These are phyloP conservation scores for Phortica magna DNA, from an alignment of 2,888 invertebrate species.

Conservation along the genomic window DNA sequence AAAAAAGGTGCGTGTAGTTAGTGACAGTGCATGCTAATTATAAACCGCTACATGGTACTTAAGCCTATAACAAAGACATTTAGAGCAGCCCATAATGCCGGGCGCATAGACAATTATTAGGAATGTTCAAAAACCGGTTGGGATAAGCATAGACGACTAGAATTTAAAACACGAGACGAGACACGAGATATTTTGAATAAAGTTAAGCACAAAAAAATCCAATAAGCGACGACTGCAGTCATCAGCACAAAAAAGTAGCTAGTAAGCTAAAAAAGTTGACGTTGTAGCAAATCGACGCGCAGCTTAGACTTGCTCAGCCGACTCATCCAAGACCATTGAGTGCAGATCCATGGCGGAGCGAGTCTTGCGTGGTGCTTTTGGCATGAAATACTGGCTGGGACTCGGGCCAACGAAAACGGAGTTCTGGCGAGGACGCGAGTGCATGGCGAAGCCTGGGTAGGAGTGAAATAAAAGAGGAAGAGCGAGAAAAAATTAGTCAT, in stretches of 20 bases:
- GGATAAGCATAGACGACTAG: too few relatives aligned
- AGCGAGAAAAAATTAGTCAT: not conserved
- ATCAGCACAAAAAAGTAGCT: not conserved
- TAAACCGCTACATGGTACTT: not conserved
- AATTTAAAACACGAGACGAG: too few relatives aligned
- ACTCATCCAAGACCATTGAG: slow-evolving; percentile 82
- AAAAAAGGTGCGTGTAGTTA: not conserved
- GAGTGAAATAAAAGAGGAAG: not conserved
- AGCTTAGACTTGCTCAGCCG: slow-evolving; percentile 73
- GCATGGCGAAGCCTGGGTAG: slow-evolving; percentile 53
- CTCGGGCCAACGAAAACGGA: slow-evolving; percentile 90
- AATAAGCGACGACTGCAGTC: not conserved
- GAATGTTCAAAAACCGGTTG: too few relatives aligned
- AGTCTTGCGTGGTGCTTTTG: slow-evolving; percentile 85
- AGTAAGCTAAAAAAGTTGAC: not conserved
- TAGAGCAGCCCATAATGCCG: not conserved
- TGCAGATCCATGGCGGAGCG: slow-evolving; percentile 92
- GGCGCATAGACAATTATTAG: not conserved
- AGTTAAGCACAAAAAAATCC: not conserved
- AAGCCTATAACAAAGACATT: slow-evolving; percentile 4
- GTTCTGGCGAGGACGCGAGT: slow-evolving; percentile 84
- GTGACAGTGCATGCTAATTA: not conserved
- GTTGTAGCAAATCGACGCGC: not conserved
- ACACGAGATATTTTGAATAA: too few relatives aligned
- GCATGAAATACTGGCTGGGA: slow-evolving; percentile 81